These are phyloP conservation scores for Holacanthella duospinosa DNA, from an alignment of 2,888 invertebrate species.

Conservation along the genomic window DNA sequence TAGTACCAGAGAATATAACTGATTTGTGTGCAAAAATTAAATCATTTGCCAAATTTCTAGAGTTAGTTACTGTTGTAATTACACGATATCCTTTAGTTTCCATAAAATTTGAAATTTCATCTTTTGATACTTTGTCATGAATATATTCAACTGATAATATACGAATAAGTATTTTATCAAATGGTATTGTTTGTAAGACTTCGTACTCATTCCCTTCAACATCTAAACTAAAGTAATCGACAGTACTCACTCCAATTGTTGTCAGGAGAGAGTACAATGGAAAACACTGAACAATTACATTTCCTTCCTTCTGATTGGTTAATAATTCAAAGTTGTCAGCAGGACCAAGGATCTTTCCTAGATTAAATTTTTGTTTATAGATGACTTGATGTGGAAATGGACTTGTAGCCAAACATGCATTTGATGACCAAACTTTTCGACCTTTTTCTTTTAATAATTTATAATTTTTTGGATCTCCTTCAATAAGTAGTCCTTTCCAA, in stretches of 20 bases:
- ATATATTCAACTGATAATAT: constrained; percentile 17
- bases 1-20: background rate
- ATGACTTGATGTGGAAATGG: background rate
- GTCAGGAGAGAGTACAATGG: constrained; percentile 41
- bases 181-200: constrained; percentile 41
- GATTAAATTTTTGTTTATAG: background rate
- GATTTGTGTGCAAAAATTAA: constrained; percentile 5
- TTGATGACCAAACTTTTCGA: constrained; percentile 39
- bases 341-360: background rate
- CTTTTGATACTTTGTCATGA: background rate
- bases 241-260: constrained; percentile 39
- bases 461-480: constrained; percentile 40
- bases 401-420: background rate
- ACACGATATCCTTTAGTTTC: constrained; percentile 5
- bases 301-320: background rate
- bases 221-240: constrained; percentile 42
- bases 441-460: constrained; percentile 38
- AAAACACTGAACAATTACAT: constrained; percentile 40
- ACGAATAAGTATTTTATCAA: constrained; percentile 40
- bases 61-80: background rate
- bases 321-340: too few species aligned
- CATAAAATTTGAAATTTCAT: constrained; percentile 2
- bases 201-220: constrained; percentile 41
- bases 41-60: background rate
- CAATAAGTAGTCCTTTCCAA: constrained; percentile 40